Conservation (phyloP, 2,888 invertebrate genomes). For the Chymomyza caudatula region DNA sequence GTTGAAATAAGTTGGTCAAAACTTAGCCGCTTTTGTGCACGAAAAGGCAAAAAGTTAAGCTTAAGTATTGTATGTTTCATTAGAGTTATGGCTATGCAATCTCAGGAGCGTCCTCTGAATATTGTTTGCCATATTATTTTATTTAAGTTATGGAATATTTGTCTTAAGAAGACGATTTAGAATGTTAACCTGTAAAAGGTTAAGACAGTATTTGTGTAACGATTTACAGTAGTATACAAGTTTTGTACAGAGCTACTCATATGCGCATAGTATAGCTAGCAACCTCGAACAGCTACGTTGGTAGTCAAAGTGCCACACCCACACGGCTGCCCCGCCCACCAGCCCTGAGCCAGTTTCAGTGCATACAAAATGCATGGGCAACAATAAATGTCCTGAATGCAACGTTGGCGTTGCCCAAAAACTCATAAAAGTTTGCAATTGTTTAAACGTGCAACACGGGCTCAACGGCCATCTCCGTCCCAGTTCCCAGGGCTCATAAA, state of each 20-base stretch:
- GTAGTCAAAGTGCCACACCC: neutral
- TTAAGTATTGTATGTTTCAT: too few relatives aligned
- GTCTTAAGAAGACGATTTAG: too few relatives aligned
- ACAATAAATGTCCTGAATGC: neutral
- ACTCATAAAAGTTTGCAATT: conserved; percentile 55
- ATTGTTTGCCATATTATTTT: too few relatives aligned
- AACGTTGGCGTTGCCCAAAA: conserved; percentile 1
- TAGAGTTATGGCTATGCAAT: too few relatives aligned
- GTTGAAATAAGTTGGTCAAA: neutral
- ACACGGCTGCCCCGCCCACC: neutral
- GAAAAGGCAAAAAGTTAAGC: neutral
- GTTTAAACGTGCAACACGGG: conserved; percentile 56
- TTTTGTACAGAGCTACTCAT: neutral
- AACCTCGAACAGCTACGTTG: neutral
- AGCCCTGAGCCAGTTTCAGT: neutral
- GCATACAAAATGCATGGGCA: neutral
- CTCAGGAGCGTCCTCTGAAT: too few relatives aligned
- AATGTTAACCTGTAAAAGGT: too few relatives aligned
- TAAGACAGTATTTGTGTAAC: too few relatives aligned
- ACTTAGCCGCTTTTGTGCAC: neutral
- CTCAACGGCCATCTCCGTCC: neutral
- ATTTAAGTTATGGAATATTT: too few relatives aligned
- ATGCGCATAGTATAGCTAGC: neutral
- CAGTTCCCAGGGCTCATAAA: neutral
- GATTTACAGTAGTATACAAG: too few relatives aligned